Evolutionary conservation across 2,888 invertebrate species (phyloP).

Genomic region (Candidula unifasciata): DNA sequence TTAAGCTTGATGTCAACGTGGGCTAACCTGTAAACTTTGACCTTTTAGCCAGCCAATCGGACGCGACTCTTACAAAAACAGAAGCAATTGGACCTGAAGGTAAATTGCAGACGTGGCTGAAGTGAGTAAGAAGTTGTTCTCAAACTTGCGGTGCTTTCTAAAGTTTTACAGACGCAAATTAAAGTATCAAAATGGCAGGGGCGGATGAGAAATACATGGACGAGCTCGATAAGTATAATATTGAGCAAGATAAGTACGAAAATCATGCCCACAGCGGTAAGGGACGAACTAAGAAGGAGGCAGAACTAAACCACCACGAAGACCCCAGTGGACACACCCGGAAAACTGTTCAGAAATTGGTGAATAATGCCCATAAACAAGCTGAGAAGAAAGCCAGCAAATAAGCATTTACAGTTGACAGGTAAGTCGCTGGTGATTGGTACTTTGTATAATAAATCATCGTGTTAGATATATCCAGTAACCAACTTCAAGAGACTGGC

Average conservation of each 20-base stretch:
- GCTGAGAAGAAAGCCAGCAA: constrained; percentile 32
- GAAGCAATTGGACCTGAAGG: neutral
- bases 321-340: constrained; percentile 95
- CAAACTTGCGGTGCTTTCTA: neutral
- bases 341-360: constrained; percentile 84
- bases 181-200: constrained; percentile 46
- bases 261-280: constrained; percentile 92
- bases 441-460: too few relatives aligned
- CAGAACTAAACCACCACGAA: constrained; percentile 90
- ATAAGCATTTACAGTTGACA: neutral
- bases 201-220: constrained; percentile 55
- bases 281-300: constrained; percentile 92
- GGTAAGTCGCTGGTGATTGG: neutral
- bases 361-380: constrained; percentile 72
- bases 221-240: constrained; percentile 95
- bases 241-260: constrained; percentile 93
- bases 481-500: neutral
- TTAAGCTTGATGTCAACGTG: constrained; percentile 31
- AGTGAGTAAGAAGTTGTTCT: neutral
- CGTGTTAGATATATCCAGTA: too few relatives aligned
- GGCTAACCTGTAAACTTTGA: constrained; percentile 27
- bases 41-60: constrained; percentile 32
- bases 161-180: neutral
- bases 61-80: neutral
- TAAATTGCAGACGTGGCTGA: constrained; percentile 5